Evolutionary conservation across 2,797 vertebrate species (phyloP).

Genomic region (Crenuchus spilurus): DNA sequence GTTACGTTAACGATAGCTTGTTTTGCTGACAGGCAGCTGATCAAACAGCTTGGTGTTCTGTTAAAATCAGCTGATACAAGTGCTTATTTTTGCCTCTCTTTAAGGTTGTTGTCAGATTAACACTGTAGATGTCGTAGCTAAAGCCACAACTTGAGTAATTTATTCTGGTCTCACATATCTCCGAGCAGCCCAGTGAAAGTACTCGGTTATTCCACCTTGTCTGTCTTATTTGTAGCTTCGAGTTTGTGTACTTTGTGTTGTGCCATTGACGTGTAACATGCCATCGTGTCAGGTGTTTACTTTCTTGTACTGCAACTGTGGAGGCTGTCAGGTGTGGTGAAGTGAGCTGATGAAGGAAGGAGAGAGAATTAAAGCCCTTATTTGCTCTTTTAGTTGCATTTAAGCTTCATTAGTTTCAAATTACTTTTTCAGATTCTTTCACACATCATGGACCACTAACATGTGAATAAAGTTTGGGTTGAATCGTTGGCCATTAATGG

Average conservation of each 20-base stretch:
- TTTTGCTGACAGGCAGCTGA: neutral
- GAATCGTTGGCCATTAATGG: neutral
- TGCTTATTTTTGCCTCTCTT: neutral
- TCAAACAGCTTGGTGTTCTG: neutral
- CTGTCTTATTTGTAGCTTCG: neutral
- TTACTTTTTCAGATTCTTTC: no score
- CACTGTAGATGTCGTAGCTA: neutral
- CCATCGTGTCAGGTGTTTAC: conserved; percentile 18
- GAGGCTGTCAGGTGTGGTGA: neutral
- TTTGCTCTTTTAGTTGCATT: neutral
- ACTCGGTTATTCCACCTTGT: neutral
- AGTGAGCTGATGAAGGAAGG: neutral
- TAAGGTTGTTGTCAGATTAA: neutral
- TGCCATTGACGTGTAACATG: neutral
- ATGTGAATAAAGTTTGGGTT: neutral
- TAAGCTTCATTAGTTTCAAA: no score
- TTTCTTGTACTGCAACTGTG: neutral
- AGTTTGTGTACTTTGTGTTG: neutral
- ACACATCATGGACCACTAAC: neutral
- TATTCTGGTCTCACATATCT: no score
- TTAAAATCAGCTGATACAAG: neutral
- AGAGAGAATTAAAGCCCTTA: no score
- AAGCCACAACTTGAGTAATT: neutral
- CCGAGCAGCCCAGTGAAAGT: neutral
- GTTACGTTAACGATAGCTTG: neutral